Conservation (phyloP, 2,113 vertebrate species). For the Chelonoidis abingdonii region DNA sequence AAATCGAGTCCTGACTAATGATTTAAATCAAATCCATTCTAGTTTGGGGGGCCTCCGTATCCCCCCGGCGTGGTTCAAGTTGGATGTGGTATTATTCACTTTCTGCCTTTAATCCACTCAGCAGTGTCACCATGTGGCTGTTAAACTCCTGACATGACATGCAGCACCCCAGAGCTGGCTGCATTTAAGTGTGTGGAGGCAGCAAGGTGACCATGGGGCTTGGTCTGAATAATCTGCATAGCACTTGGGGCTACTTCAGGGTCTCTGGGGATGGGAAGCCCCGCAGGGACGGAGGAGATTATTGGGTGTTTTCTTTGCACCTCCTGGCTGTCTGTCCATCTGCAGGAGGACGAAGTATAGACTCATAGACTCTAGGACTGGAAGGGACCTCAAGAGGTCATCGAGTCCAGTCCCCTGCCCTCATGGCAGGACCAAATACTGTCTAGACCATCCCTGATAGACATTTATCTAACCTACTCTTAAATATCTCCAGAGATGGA, state of each 20-base stretch:
- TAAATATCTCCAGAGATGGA: too few relatives aligned
- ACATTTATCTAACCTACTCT: too few relatives aligned
- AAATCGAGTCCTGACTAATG: too few relatives aligned
- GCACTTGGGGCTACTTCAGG: background rate
- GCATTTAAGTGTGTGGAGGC: background rate
- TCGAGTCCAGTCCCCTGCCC: too few relatives aligned
- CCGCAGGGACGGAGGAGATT: background rate
- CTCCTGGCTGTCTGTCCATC: background rate
- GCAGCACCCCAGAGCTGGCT: background rate
- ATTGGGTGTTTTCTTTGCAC: background rate
- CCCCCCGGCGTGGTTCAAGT: background rate
- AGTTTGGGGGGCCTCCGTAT: background rate
- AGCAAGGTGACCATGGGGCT: background rate
- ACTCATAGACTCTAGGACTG: too few relatives aligned
- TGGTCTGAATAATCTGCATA: background rate
- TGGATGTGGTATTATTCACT: background rate
- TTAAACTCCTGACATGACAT: background rate
- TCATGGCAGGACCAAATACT: too few relatives aligned
- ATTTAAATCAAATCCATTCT: too few relatives aligned
- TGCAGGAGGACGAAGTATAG: background rate
- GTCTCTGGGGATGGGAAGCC: too few relatives aligned
- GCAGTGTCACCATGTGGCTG: background rate
- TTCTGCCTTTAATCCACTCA: background rate
- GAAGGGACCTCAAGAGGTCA: too few relatives aligned
- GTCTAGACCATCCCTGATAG: too few relatives aligned